Evolutionary conservation across 2,888 invertebrate species (phyloP).

Genomic region (Rhagonycha lutea): DNA sequence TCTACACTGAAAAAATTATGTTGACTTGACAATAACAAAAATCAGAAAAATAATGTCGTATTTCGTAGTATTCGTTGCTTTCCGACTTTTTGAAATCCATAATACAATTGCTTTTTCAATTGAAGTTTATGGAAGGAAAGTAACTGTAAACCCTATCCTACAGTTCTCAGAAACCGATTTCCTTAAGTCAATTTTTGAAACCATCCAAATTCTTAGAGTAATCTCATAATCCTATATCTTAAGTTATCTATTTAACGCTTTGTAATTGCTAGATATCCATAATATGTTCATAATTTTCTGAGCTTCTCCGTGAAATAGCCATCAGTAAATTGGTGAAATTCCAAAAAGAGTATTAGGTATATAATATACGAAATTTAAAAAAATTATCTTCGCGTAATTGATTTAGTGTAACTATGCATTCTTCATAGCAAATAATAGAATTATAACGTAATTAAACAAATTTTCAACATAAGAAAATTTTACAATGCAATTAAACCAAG

Average conservation of each 20-base stretch:
- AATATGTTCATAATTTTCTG: background rate
- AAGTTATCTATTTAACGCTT: background rate
- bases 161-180: background rate
- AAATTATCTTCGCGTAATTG: background rate
- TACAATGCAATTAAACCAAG: background rate
- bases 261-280: background rate
- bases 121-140: background rate
- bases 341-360: background rate
- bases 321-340: background rate
- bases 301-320: background rate
- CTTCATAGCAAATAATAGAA: background rate
- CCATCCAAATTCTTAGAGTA: background rate
- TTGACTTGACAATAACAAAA: no score
- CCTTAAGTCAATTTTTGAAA: background rate
- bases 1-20: no score
- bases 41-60: no score
- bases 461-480: background rate
- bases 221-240: background rate
- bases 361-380: background rate
- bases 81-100: background rate
- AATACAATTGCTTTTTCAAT: background rate
- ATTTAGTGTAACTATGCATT: background rate
- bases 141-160: background rate
- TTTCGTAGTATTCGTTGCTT: no score
- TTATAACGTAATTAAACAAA: background rate